A percentile compares a stretch with the other conserved stretches of the same genome.
These are phyloP conservation scores for Clepsis dumicolana DNA, from an alignment of 2,888 invertebrate species.

Conservation along the genomic window DNA sequence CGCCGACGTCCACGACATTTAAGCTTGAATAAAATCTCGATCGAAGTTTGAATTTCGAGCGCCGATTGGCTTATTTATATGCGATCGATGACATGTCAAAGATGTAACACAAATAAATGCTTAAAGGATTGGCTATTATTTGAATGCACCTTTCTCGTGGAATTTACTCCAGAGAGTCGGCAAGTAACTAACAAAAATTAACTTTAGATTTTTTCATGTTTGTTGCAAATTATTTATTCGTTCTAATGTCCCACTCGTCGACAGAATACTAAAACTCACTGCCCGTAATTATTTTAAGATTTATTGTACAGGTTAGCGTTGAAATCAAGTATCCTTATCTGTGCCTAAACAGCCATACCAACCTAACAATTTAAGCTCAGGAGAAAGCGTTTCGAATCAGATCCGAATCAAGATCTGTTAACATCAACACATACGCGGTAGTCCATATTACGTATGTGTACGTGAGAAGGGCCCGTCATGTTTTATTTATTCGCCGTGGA, in stretches of 20 bases:
- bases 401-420: conserved; percentile 79
- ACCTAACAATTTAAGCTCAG: conserved; percentile 39
- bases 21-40: conserved; percentile 28
- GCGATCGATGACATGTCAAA: neutral
- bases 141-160: neutral
- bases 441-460: conserved; percentile 65
- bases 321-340: too few species aligned
- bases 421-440: conserved; percentile 69
- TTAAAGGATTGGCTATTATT: neutral
- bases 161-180: too few species aligned
- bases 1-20: conserved; percentile 28
- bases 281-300: neutral
- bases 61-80: conserved; percentile 35
- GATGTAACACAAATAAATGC: neutral
- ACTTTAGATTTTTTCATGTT: too few species aligned
- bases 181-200: too few species aligned
- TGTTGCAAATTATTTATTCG: too few species aligned
- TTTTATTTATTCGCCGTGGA: conserved; percentile 84
- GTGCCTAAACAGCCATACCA: neutral
- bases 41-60: conserved; percentile 35
- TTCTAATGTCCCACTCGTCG: neutral
- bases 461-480: conserved; percentile 85
- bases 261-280: neutral
- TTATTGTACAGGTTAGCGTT: too few species aligned
- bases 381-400: conserved; percentile 79